phyloP scores from a whole-genome alignment of 2,888 invertebrate species.

The Hirtodrosophila cameraria region DNA sequence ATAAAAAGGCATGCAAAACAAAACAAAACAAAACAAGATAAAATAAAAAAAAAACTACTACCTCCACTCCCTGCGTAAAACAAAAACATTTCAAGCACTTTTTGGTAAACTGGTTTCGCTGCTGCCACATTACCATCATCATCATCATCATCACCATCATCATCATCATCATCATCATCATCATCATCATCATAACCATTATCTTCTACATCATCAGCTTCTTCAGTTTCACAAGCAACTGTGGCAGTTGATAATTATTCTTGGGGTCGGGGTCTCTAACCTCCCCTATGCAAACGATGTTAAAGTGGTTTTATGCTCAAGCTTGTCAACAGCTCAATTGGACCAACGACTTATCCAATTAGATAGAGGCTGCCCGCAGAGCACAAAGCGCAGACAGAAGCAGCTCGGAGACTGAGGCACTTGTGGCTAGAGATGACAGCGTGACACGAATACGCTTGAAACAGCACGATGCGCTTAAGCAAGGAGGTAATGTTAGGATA shows the following conservation, averaged over 20 bases:
- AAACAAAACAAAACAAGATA: too few species aligned
- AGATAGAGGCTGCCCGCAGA: constrained; percentile 16
- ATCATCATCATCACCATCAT: constrained; percentile 14
- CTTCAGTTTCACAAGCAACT: constrained; percentile 28
- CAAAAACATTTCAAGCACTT: constrained; percentile 51
- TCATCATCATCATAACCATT: constrained; percentile 12
- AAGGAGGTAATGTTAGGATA: too few species aligned
- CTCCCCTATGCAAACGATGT: constrained; percentile 41
- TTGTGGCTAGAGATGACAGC: background rate
- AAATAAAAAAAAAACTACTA: constrained; percentile 9
- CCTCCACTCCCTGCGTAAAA: constrained; percentile 49
- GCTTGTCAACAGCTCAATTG: constrained; percentile 66
- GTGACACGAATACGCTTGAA: constrained; percentile 16
- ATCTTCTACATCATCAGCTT: constrained; percentile 7
- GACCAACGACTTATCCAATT: constrained; percentile 41
- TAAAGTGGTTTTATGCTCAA: constrained; percentile 42
- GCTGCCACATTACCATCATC: constrained; percentile 15
- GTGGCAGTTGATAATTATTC: constrained; percentile 37
- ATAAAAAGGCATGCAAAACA: constrained; percentile 17
- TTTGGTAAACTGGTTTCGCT: constrained; percentile 51
- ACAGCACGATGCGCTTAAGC: too few species aligned
- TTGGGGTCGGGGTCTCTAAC: constrained; percentile 56
- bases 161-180: constrained; percentile 15
- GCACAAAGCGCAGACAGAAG: too few species aligned
- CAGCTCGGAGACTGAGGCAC: constrained; percentile 2